These are phyloP conservation scores for Phaetusa simplex DNA, from an alignment of 2,113 vertebrate genomes.

Conservation along the genomic window DNA sequence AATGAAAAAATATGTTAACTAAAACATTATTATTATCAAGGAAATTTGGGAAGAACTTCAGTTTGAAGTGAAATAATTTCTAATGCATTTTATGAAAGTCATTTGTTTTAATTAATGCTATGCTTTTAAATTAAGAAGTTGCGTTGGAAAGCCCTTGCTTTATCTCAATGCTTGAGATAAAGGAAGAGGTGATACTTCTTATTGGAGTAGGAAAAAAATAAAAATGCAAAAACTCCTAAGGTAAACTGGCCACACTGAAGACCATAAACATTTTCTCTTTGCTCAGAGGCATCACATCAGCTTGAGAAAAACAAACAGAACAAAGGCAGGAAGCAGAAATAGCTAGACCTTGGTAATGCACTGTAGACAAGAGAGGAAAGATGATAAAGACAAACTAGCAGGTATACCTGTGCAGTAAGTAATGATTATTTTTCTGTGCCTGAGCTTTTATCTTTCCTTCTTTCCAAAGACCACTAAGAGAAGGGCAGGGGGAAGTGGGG, in stretches of 20 bases:
- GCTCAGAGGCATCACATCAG: not conserved
- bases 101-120: not conserved
- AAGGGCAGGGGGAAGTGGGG: not conserved
- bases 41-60: not conserved
- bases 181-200: not conserved
- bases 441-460: not conserved
- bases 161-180: not conserved
- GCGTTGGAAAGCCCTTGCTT: not conserved
- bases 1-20: not conserved
- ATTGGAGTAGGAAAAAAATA: not conserved
- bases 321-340: not conserved
- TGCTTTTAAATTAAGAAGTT: not conserved
- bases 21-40: not conserved
- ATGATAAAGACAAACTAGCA: not conserved
- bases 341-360: not conserved
- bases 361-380: not conserved
- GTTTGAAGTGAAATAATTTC: not conserved
- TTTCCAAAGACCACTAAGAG: not conserved
- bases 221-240: not conserved
- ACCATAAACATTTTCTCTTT: not conserved
- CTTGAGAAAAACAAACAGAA: not conserved
- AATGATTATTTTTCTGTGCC: not conserved
- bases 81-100: not conserved
- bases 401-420: not conserved
- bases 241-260: not conserved